Conservation (phyloP, 2,113 vertebrate species). For the Pomatostomus ruficeps region DNA sequence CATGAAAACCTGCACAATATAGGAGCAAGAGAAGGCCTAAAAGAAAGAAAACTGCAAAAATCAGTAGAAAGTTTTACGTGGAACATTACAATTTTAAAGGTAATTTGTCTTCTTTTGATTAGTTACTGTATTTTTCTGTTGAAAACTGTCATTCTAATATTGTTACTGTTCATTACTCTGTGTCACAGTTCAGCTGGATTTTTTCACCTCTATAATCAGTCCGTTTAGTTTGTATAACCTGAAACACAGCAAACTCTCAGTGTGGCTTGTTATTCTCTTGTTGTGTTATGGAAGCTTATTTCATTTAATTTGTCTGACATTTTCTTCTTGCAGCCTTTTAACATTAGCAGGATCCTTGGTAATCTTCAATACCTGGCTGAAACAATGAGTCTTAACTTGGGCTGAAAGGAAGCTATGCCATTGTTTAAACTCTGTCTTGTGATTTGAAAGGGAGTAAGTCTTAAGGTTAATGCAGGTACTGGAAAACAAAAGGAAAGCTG, state of each 20-base stretch:
- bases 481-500: neutral
- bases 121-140: neutral
- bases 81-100: constrained; percentile 99
- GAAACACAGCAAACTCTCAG: neutral
- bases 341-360: neutral
- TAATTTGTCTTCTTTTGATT: constrained; percentile 48
- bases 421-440: neutral
- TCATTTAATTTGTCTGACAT: neutral
- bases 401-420: neutral
- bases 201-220: neutral
- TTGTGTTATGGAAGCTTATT: neutral
- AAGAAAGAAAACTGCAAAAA: constrained; percentile 93
- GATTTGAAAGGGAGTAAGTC: neutral
- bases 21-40: constrained; percentile 90
- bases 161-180: neutral
- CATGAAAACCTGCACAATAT: constrained; percentile 90
- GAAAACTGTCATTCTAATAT: neutral
- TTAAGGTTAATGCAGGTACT: neutral
- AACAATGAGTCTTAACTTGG: neutral
- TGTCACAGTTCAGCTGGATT: neutral
- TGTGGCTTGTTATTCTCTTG: neutral
- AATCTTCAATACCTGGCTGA: neutral
- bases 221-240: neutral
- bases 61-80: constrained; percentile 96
- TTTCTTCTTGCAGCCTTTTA: neutral